Evolutionary conservation across 1,140 invertebrate species (phyloP), one percentile per base, ranked within the genome.

Genomic region (Sitobion miscanthi): DNA sequence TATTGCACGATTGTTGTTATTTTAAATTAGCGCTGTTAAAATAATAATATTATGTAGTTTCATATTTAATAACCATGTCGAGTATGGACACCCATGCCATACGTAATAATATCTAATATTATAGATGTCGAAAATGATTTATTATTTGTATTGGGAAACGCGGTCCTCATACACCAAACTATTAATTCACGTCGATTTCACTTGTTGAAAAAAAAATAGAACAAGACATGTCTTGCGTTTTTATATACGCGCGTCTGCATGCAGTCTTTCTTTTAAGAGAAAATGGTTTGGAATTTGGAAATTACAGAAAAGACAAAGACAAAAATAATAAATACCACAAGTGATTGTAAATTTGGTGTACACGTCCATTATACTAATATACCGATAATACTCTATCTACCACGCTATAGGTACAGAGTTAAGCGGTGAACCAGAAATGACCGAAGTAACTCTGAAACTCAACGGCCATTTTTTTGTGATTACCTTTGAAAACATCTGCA

Each of bases 51-150:
- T 14, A 23, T 38, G 82, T 83, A 35, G 35, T 42, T 83, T 83
- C 82, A 83, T 42, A 77, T 77, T 77, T 77, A 77, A 77, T 77
- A 77, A 77, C n/a, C 62, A 77, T 77, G 62, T 77, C 62, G n/a
- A 77, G 62, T 77, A 35, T 77, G 17, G 62, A 77, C 62, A 77
- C 62, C 62, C n/a, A 17, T 77, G 62, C 14, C n/a, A 2, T 77
- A n/a, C 62, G 62, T n/a, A 77, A 77, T 77, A 77, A 77, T 54
- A 52, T 42, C 20, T 52, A 54, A 54, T 52, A 20, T 52, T n/a
- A 14, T n/a, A n/a, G n/a, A 77, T 30, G 62, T 77, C 30, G 62
- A 77, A 30, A 77, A 77, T 77, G 30, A 77, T n/a, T 77, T 77
- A 77, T 77, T 77, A 77, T n/a, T 77, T 77, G 17, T 77, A 77